Evolutionary conservation across 2,113 vertebrate species (phyloP).

Genomic region (Pelodiscus sinensis): DNA sequence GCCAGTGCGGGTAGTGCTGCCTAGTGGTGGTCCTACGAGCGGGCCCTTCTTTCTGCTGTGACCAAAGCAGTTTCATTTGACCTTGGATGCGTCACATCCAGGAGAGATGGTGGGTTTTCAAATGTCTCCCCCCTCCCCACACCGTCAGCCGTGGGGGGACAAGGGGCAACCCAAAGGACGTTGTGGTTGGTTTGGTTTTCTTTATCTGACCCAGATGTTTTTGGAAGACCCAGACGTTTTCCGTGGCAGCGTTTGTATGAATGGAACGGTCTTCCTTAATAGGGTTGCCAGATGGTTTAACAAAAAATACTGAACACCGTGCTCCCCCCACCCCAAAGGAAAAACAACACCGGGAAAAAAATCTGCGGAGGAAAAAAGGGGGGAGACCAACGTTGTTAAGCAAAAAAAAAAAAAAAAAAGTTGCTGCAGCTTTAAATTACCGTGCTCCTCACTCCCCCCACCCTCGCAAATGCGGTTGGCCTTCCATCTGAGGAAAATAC

Average conservation of each 20-base stretch:
- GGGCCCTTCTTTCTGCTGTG: not conserved
- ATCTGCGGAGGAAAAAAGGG: no score
- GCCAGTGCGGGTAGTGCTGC: not conserved
- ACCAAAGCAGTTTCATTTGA: not conserved
- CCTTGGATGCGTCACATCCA: not conserved
- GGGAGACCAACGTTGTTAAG: no score
- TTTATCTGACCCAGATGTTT: not conserved
- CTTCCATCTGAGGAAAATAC: no score
- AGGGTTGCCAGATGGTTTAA: no score
- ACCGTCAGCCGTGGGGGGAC: not conserved
- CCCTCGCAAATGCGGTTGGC: no score
- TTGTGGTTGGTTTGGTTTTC: not conserved
- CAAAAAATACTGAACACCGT: no score
- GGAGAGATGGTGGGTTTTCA: not conserved
- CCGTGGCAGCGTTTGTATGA: not conserved
- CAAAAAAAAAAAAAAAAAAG: no score
- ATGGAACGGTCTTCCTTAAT: not conserved
- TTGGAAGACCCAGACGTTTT: not conserved
- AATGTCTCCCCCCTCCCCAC: not conserved
- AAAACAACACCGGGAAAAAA: no score
- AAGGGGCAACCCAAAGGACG: not conserved
- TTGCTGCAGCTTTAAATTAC: no score
- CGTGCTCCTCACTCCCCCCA: no score
- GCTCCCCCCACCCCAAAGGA: no score
- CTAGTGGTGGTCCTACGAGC: not conserved